These are phyloP conservation scores for Acromyrmex echinatior DNA, from an alignment of 1,140 invertebrate genomes.

Conservation along the genomic window DNA sequence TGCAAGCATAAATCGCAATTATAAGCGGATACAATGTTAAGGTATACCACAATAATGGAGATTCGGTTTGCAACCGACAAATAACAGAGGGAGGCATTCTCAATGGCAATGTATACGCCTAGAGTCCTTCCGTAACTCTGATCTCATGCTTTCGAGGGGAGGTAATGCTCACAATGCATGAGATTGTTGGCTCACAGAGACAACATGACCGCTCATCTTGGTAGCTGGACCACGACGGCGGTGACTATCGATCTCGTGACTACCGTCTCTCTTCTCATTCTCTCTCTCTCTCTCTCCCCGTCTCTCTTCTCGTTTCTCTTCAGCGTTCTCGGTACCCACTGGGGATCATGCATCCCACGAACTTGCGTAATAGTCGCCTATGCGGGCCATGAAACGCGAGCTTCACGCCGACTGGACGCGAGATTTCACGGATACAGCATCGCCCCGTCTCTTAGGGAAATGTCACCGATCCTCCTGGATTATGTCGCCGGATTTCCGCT, in stretches of 20 bases:
- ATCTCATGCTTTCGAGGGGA: slow-evolving; percentile 30
- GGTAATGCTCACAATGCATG: slow-evolving; percentile 70
- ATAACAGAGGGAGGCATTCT: slow-evolving; percentile 40
- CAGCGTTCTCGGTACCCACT: neutral
- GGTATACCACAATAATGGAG: neutral
- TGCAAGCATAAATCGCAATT: slow-evolving; percentile 8
- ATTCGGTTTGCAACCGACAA: slow-evolving; percentile 47
- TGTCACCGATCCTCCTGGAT: slow-evolving; percentile 52
- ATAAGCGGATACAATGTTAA: slow-evolving; percentile 10
- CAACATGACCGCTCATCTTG: slow-evolving; percentile 56
- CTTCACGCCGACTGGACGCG: slow-evolving; percentile 52
- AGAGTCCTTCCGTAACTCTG: slow-evolving; percentile 24
- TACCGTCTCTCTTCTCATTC: neutral
- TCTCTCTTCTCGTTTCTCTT: neutral
- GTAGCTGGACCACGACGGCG: slow-evolving; percentile 36
- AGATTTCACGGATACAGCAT: slow-evolving; percentile 64
- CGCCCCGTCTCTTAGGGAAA: slow-evolving; percentile 68
- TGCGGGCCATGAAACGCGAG: slow-evolving; percentile 52
- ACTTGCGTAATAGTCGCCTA: slow-evolving; percentile 6
- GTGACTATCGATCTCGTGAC: slow-evolving; percentile 43
- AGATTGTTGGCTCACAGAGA: slow-evolving; percentile 65
- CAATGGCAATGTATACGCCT: neutral
- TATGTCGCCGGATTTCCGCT: slow-evolving; percentile 55
- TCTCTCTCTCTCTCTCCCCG: neutral
- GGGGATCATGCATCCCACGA: slow-evolving; percentile 11